Conservation (phyloP, 64 coral and sea anemone genomes). For the Montipora efflorescens region DNA sequence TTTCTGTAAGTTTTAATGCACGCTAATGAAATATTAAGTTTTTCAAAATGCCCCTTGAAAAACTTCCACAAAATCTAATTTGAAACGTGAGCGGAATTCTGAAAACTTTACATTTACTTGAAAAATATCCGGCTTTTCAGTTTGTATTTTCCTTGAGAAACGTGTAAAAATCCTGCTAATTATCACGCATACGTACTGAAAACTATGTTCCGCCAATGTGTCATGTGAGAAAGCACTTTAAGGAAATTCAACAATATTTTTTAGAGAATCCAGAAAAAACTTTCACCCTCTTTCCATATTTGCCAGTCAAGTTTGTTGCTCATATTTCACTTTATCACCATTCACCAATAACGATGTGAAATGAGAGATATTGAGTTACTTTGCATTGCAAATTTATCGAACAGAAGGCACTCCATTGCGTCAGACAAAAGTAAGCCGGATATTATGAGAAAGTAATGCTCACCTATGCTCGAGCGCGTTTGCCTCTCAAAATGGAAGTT, state of each 20-base stretch:
- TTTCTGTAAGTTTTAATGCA: no score
- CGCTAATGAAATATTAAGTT: no score
- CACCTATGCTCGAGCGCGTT: neutral
- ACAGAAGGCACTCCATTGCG: no score
- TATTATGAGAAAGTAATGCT: neutral
- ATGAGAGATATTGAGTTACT: constrained; percentile 11
- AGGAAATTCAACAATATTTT: neutral
- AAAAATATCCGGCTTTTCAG: neutral
- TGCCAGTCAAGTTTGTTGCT: neutral
- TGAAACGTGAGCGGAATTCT: neutral
- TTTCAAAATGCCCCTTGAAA: no score
- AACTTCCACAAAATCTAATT: neutral
- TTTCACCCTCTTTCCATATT: neutral
- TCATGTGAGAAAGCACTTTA: neutral
- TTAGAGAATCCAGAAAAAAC: constrained; percentile 1
- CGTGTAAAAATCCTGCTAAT: constrained; percentile 8
- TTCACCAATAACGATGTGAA: neutral
- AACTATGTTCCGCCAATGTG: neutral
- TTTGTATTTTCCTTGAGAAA: neutral
- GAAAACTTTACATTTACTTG: neutral
- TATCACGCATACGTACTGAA: neutral
- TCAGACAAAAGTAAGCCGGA: neutral
- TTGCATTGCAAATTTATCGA: constrained; percentile 32
- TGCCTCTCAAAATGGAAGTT: neutral
- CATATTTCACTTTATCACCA: neutral